These are phyloP conservation scores for Tiliacea citrago DNA, from an alignment of 2,888 invertebrate genomes.

Conservation along the genomic window DNA sequence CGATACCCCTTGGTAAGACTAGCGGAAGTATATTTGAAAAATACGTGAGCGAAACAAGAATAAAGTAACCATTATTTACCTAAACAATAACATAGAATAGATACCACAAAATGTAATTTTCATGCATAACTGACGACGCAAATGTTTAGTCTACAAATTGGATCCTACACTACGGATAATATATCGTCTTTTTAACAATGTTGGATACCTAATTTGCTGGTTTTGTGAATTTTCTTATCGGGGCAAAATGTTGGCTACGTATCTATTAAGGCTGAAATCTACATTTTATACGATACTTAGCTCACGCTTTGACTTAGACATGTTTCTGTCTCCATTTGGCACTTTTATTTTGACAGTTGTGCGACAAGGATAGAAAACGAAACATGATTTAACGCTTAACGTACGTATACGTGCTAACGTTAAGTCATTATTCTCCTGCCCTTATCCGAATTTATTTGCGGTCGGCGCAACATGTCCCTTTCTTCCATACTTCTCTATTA, in stretches of 20 bases:
- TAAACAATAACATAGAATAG: constrained; percentile 10
- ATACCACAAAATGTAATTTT: constrained; percentile 12
- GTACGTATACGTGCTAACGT: too few species aligned
- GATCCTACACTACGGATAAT: neutral
- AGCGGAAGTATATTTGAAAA: neutral
- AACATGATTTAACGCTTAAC: too few species aligned
- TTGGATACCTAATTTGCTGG: neutral
- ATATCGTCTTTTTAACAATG: neutral
- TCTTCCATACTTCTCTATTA: too few species aligned
- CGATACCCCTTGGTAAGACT: neutral
- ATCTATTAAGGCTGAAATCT: neutral
- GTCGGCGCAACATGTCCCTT: too few species aligned
- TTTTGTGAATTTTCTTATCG: neutral
- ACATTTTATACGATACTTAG: neutral
- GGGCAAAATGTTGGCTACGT: neutral
- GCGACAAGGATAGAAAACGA: too few species aligned
- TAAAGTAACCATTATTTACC: neutral
- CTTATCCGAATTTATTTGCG: too few species aligned
- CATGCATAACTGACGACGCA: neutral
- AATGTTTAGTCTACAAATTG: constrained; percentile 25
- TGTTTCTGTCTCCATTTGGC: too few species aligned
- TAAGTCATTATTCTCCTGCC: too few species aligned
- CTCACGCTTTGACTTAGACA: too few species aligned
- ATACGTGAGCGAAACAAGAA: neutral
- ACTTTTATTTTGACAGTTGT: too few species aligned